Conservation (phyloP, 30 jellyfish, hydroid and myxozoan genomes). For the Chrysaora quinquecirrha region DNA sequence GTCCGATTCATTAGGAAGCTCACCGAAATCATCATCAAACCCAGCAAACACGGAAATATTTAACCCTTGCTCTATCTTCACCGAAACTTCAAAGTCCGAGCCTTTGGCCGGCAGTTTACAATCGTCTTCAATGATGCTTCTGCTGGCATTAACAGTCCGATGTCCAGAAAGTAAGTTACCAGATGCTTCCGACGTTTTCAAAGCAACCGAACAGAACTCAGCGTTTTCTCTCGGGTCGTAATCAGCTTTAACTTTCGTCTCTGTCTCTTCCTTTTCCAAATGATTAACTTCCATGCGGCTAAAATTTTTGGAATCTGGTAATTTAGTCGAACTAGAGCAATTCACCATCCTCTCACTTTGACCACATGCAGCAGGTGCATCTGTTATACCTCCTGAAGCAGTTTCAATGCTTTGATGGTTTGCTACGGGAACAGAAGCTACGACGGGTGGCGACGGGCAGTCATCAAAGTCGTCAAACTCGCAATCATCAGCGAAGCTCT, state of each 20-base stretch:
- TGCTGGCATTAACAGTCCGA: neutral
- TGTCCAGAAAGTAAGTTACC: too few relatives aligned
- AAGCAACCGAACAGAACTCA: too few relatives aligned
- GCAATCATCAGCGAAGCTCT: conserved; percentile 38
- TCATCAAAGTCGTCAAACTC: conserved; percentile 65
- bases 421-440: conserved; percentile 15
- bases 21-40: neutral
- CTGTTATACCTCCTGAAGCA: neutral
- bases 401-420: neutral
- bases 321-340: too few relatives aligned
- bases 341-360: too few relatives aligned
- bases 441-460: conserved; percentile 85
- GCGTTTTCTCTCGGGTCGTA: neutral
- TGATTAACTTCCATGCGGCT: too few relatives aligned
- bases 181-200: too few relatives aligned
- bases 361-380: neutral
- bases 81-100: neutral
- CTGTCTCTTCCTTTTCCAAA: too few relatives aligned
- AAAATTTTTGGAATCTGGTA: too few relatives aligned
- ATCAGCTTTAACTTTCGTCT: neutral
- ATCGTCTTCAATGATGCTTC: neutral
- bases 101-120: neutral
- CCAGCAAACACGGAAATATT: too few relatives aligned
- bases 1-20: too few relatives aligned
- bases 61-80: neutral